Percentiles rank a stretch among this genome's conserved stretches.
Conservation (phyloP, 1,140 invertebrate genomes). For the Drosophila parvula region DNA sequence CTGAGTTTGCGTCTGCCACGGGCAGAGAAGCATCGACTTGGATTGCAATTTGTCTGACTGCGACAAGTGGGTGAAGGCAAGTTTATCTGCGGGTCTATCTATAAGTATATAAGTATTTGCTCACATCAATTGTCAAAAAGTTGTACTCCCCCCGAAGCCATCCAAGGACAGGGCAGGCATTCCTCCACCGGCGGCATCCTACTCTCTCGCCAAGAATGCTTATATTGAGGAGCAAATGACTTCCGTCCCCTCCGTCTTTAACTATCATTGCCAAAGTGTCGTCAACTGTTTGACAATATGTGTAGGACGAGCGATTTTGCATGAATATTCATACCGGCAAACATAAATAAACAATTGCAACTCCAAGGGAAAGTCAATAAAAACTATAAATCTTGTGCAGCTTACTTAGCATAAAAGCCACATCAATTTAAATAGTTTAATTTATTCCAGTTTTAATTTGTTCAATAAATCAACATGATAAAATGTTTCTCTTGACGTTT, state of each 20-base stretch:
- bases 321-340: constrained; percentile 11
- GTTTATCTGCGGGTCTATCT: constrained; percentile 57
- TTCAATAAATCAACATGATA: constrained; percentile 1
- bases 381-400: constrained; percentile 9
- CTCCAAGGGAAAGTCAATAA: not conserved
- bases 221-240: constrained; percentile 54
- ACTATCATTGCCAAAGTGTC: constrained; percentile 57
- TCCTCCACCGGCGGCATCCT: constrained; percentile 20
- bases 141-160: constrained; percentile 26
- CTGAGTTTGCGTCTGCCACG: constrained; percentile 31
- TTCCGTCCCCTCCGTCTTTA: constrained; percentile 35
- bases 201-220: constrained; percentile 23
- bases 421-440: constrained; percentile 15
- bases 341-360: constrained; percentile 6
- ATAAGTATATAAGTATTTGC: constrained; percentile 77
- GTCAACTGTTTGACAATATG: constrained; percentile 39
- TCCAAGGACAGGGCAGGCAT: not conserved
- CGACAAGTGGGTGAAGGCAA: constrained; percentile 34
- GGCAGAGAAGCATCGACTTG: constrained; percentile 27
- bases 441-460: constrained; percentile 14
- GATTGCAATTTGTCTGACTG: constrained; percentile 71
- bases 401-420: constrained; percentile 12
- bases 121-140: constrained; percentile 78
- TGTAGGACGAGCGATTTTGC: not conserved
- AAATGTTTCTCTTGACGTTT: not conserved